Evolutionary conservation across 1,140 invertebrate genomes (phyloP).

Genomic region (Platyscapa corneri): DNA sequence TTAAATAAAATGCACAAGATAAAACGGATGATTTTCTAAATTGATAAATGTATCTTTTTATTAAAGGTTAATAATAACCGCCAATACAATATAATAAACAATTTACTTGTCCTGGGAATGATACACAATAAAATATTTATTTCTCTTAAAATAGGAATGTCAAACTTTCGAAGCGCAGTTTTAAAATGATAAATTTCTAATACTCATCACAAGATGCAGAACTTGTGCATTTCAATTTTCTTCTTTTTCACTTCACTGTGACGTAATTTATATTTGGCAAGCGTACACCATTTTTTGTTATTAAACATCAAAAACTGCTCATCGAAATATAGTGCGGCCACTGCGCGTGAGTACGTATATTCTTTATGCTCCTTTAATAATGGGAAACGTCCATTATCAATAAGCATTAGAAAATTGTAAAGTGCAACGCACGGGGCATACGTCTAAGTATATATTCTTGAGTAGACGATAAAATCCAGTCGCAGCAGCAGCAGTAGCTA

Average conservation of each 20-base stretch:
- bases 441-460: neutral
- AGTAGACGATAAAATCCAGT: conserved; percentile 2
- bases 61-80: no score
- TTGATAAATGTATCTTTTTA: no score
- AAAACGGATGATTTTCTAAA: no score
- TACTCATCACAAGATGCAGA: no score
- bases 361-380: neutral
- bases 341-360: neutral
- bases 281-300: neutral
- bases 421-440: neutral
- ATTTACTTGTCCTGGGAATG: neutral
- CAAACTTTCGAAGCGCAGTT: no score
- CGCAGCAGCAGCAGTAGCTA: neutral
- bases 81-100: neutral
- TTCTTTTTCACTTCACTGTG: no score
- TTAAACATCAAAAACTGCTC: no score
- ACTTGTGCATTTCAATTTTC: neutral
- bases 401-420: conserved; percentile 17
- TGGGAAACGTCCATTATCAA: neutral
- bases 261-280: no score
- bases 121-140: neutral
- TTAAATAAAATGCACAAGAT: no score
- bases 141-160: no score
- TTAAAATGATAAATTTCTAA: no score
- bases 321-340: no score